Conservation (phyloP, 2,113 vertebrate genomes). For the Asarcornis scutulata region DNA sequence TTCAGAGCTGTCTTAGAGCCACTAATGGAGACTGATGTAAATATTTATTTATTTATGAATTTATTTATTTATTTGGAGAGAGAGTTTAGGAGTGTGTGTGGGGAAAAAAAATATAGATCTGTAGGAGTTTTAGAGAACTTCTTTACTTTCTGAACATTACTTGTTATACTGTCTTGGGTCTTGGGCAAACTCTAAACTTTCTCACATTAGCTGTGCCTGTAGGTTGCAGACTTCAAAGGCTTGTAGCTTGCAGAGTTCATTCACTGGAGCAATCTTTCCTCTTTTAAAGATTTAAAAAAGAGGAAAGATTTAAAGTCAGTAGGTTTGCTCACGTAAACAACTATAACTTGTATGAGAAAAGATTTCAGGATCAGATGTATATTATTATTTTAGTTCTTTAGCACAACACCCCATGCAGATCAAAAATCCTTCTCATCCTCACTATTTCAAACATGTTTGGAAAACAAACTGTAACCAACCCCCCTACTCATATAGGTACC, state of each 20-base stretch:
- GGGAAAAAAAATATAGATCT: neutral
- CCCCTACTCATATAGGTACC: neutral
- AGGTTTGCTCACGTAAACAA: neutral
- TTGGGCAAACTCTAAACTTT: neutral
- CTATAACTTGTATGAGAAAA: neutral
- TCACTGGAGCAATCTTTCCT: neutral
- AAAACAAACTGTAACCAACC: neutral
- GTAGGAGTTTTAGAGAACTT: neutral
- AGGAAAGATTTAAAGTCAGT: neutral
- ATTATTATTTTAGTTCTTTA: neutral
- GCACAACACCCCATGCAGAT: neutral
- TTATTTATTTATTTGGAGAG: neutral
- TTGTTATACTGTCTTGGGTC: neutral
- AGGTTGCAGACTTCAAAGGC: neutral
- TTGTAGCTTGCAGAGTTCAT: neutral
- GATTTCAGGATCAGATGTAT: neutral
- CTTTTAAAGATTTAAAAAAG: neutral
- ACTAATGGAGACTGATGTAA: neutral
- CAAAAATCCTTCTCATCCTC: neutral
- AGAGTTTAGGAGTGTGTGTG: neutral
- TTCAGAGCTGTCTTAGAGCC: neutral
- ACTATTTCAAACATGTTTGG: neutral
- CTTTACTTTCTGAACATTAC: neutral
- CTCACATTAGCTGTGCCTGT: neutral
- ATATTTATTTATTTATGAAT: neutral